Percentiles rank a stretch among this genome's conserved stretches.
Conservation (phyloP, 2,888 invertebrate species). For the Mesorhabditis spiculigera region DNA sequence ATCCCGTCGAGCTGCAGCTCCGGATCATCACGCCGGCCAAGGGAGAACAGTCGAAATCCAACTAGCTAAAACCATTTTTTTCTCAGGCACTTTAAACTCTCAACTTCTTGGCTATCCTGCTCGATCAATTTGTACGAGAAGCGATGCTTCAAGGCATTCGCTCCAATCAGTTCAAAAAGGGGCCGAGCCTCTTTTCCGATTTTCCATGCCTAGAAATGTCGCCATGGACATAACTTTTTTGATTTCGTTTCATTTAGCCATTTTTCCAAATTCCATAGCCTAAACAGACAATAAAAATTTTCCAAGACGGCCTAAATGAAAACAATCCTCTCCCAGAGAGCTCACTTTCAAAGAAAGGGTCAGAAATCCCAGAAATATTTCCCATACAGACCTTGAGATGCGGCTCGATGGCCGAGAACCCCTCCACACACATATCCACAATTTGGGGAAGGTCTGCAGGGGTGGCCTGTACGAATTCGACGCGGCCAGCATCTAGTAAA, state of each 20-base stretch:
- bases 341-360: neutral
- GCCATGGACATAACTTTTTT: too few species aligned
- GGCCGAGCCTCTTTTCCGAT: neutral
- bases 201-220: too few species aligned
- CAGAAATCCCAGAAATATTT: neutral
- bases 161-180: neutral
- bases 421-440: neutral
- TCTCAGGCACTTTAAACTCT: neutral
- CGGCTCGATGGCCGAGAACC: neutral
- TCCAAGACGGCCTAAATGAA: too few species aligned
- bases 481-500: neutral
- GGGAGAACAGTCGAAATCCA: neutral
- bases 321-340: too few species aligned
- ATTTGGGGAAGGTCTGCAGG: neutral
- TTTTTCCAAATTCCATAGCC: too few species aligned
- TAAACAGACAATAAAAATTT: too few species aligned
- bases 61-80: neutral
- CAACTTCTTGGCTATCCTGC: neutral
- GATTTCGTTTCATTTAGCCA: too few species aligned
- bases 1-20: neutral
- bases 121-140: constrained; percentile 1
- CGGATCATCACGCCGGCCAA: neutral
- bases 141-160: neutral
- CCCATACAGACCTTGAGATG: neutral
- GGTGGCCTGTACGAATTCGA: neutral